Percentiles rank a stretch among this genome's conserved stretches.
These are phyloP conservation scores for Anastatus disparis DNA, from an alignment of 1,140 invertebrate genomes.

Conservation along the genomic window DNA sequence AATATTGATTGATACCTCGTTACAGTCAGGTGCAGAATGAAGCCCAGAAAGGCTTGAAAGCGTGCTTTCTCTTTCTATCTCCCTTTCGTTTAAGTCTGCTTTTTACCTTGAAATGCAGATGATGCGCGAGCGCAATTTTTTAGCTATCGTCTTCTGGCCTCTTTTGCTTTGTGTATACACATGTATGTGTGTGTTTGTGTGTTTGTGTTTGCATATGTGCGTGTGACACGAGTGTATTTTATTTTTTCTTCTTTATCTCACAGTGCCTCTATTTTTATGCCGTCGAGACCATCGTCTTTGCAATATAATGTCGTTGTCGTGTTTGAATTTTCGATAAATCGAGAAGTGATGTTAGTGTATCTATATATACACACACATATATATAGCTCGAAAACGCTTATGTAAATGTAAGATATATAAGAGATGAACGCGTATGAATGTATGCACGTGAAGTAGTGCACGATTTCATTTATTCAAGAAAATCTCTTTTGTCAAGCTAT, in stretches of 20 bases:
- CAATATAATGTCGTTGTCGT: background rate
- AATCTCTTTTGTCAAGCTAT: no score
- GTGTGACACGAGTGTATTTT: no score
- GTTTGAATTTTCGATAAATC: background rate
- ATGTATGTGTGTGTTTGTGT: no score
- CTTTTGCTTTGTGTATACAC: background rate
- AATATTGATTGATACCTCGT: slow-evolving; percentile 26
- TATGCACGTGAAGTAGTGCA: no score
- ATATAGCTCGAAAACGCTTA: no score
- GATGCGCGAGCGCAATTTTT: slow-evolving; percentile 27
- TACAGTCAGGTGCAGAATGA: background rate
- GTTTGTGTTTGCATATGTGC: no score
- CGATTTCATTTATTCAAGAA: no score
- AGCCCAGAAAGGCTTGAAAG: background rate
- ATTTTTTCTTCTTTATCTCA: background rate
- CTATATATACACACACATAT: no score
- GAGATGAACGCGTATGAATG: no score
- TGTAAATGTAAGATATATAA: no score
- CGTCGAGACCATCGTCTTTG: background rate
- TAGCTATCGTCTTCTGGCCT: background rate
- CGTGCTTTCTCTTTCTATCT: background rate
- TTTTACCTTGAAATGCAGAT: slow-evolving; percentile 24
- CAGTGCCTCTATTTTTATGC: background rate
- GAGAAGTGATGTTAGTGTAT: no score
- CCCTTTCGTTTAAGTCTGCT: background rate